Conservation (phyloP, 2,888 invertebrate genomes). For the Allacma fusca region DNA sequence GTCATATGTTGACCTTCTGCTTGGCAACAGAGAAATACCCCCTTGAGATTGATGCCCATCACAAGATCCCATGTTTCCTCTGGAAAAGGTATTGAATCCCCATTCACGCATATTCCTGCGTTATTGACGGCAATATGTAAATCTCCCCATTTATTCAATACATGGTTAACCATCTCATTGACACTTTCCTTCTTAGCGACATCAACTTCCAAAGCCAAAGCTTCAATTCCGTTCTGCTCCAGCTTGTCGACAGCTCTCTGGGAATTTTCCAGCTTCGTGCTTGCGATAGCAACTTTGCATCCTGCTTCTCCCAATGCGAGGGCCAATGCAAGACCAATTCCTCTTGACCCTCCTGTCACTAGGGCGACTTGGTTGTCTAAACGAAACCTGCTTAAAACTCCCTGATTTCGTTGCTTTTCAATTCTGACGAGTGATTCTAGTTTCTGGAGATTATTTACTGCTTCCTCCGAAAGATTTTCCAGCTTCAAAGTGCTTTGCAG, state of each 20-base stretch:
- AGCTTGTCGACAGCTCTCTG: slow-evolving; percentile 51
- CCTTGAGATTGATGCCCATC: slow-evolving; percentile 53
- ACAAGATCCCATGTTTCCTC: slow-evolving; percentile 54
- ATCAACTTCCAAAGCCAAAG: slow-evolving; percentile 55
- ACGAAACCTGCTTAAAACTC: slow-evolving; percentile 55
- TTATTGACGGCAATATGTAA: slow-evolving; percentile 57
- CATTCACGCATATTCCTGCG: slow-evolving; percentile 55
- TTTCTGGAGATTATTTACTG: neutral
- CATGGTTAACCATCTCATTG: slow-evolving; percentile 53
- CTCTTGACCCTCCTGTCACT: slow-evolving; percentile 50
- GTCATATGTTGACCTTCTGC: slow-evolving; percentile 56
- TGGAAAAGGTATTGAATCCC: slow-evolving; percentile 49
- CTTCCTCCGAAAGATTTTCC: neutral
- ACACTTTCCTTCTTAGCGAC: slow-evolving; percentile 56
- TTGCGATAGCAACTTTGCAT: slow-evolving; percentile 54
- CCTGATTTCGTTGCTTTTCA: slow-evolving; percentile 38
- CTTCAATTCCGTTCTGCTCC: slow-evolving; percentile 51
- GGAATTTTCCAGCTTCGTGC: slow-evolving; percentile 50
- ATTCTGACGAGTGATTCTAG: neutral
- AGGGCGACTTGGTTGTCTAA: slow-evolving; percentile 56
- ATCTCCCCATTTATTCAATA: slow-evolving; percentile 50
- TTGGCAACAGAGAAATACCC: slow-evolving; percentile 58
- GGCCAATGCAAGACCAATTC: slow-evolving; percentile 45
- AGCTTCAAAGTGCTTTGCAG: neutral
- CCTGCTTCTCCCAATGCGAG: slow-evolving; percentile 58